Evolutionary conservation across 2,113 vertebrate genomes (phyloP).

Genomic region (Sebastes fasciatus): DNA sequence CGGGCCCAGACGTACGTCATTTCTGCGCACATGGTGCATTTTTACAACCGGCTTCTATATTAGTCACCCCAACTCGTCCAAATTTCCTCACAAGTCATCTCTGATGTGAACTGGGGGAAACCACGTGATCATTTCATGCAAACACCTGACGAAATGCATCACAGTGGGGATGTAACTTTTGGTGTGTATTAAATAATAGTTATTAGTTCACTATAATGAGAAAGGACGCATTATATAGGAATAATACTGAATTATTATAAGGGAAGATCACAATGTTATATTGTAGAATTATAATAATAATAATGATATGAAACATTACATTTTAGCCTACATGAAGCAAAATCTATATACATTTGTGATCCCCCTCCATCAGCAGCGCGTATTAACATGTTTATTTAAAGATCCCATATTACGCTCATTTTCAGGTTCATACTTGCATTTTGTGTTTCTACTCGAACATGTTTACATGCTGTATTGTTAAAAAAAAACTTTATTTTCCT

Average conservation of each 20-base stretch:
- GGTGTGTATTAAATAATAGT: neutral
- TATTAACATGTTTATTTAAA: neutral
- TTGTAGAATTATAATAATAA: neutral
- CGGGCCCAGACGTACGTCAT: neutral
- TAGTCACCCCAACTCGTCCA: neutral
- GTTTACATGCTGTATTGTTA: too few relatives aligned
- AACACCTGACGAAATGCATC: neutral
- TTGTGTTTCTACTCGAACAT: too few relatives aligned
- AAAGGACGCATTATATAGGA: neutral
- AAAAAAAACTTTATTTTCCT: too few relatives aligned
- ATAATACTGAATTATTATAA: neutral
- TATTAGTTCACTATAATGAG: neutral
- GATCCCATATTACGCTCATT: too few relatives aligned
- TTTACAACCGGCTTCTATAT: neutral
- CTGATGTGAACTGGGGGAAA: neutral
- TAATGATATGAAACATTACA: neutral
- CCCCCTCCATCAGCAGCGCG: neutral
- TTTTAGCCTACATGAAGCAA: neutral
- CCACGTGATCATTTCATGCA: neutral
- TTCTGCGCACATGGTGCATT: constrained; percentile 27
- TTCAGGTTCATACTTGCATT: too few relatives aligned
- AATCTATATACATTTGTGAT: neutral
- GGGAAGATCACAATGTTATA: neutral
- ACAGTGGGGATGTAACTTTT: neutral
- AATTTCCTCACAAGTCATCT: neutral